These are phyloP conservation scores for Pandion haliaetus DNA, from an alignment of 2,113 vertebrate genomes.

Conservation along the genomic window DNA sequence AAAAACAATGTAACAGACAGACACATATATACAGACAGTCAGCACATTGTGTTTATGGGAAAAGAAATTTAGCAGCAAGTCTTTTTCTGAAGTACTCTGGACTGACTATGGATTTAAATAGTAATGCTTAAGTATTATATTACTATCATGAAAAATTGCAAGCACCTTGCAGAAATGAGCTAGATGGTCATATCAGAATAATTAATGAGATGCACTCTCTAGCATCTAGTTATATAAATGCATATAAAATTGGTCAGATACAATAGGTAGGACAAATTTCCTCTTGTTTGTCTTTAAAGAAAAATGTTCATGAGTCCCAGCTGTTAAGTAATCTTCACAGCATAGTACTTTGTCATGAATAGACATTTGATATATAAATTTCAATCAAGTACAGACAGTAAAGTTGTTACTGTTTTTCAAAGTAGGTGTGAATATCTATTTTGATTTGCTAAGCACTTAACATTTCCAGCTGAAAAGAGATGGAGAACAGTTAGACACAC, in stretches of 20 bases:
- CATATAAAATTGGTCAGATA: not conserved
- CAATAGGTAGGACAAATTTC: not conserved
- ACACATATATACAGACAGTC: not conserved
- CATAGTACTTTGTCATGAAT: not conserved
- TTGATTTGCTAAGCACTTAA: constrained; percentile 36
- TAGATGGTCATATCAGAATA: not conserved
- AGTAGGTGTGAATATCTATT: not conserved
- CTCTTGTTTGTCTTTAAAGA: not conserved
- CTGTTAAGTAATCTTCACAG: not conserved
- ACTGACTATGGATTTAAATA: not conserved
- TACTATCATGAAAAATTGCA: not conserved
- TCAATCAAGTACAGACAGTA: not conserved
- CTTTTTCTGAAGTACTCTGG: not conserved
- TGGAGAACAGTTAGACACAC: constrained; percentile 11
- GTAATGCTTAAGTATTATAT: not conserved
- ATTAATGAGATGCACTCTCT: not conserved
- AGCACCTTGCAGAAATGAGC: not conserved
- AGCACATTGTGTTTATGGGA: not conserved
- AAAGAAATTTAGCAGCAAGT: not conserved
- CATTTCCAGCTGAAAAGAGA: not conserved
- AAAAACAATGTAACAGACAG: not conserved
- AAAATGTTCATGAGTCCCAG: not conserved
- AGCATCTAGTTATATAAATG: not conserved
- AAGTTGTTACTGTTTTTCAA: not conserved
- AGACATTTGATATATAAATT: not conserved